These are phyloP conservation scores for Gryllus bimaculatus DNA, from an alignment of 1,140 invertebrate genomes.

Conservation along the genomic window DNA sequence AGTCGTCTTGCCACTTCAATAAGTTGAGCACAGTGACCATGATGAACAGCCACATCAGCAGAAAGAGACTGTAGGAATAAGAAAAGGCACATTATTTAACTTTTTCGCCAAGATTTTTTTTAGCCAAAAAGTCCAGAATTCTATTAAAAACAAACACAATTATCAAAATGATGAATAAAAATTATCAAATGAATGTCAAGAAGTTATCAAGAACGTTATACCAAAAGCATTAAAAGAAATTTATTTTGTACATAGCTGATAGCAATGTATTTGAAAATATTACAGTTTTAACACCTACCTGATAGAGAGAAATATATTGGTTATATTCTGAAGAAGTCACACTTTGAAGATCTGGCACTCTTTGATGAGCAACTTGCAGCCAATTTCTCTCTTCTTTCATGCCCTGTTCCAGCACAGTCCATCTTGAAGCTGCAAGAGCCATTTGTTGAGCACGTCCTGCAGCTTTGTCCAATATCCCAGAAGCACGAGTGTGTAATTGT, in stretches of 20 bases:
- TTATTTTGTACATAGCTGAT: too few species aligned
- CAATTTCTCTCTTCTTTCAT: slow-evolving; percentile 72
- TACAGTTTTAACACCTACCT: slow-evolving; percentile 32
- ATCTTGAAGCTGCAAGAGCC: slow-evolving; percentile 69
- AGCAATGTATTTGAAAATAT: too few species aligned
- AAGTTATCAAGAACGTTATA: too few species aligned
- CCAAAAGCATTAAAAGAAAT: too few species aligned
- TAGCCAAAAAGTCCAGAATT: neutral
- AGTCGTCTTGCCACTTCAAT: slow-evolving; percentile 59
- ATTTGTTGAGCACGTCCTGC: slow-evolving; percentile 68
- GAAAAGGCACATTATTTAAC: neutral
- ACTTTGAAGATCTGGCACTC: slow-evolving; percentile 64
- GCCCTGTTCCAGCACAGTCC: slow-evolving; percentile 68
- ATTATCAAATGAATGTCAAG: too few species aligned
- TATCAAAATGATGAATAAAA: neutral
- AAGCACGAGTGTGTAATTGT: slow-evolving; percentile 61
- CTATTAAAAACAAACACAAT: neutral
- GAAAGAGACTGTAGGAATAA: slow-evolving; percentile 50
- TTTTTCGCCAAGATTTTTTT: neutral
- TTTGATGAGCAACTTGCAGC: slow-evolving; percentile 67
- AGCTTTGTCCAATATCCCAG: slow-evolving; percentile 63
- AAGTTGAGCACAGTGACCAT: slow-evolving; percentile 61
- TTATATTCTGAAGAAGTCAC: slow-evolving; percentile 72
- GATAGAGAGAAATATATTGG: slow-evolving; percentile 72
- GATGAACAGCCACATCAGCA: slow-evolving; percentile 64